These are phyloP conservation scores for Trachurus trachurus DNA, from an alignment of 2,797 vertebrate genomes.

Conservation along the genomic window DNA sequence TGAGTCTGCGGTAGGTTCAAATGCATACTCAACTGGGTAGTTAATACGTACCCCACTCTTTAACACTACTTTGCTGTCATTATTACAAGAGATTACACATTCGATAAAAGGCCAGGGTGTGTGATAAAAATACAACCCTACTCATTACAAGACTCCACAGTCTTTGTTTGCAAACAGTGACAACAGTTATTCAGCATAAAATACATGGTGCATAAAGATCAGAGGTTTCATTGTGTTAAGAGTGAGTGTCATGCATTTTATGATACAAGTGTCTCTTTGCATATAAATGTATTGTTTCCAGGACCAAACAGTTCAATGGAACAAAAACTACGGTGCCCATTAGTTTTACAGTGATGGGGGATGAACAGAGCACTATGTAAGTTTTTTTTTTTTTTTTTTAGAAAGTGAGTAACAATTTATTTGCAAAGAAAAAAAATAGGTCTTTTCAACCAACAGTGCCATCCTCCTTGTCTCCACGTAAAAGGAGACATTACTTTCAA, in stretches of 20 bases:
- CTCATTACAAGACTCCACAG: slow-evolving; percentile 69
- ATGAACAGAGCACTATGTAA: slow-evolving; percentile 52
- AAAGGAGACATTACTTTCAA: slow-evolving; percentile 40
- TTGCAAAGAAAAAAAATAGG: slow-evolving; percentile 54
- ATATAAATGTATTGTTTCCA: slow-evolving; percentile 75
- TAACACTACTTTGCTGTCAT: slow-evolving; percentile 57
- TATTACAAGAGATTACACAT: slow-evolving; percentile 72
- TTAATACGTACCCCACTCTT: slow-evolving; percentile 60
- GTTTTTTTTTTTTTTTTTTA: slow-evolving; percentile 10
- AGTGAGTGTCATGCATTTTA: slow-evolving; percentile 80
- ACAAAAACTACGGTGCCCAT: slow-evolving; percentile 45
- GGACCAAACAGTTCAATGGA: slow-evolving; percentile 46
- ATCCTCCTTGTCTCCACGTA: slow-evolving; percentile 8
- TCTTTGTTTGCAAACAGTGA: slow-evolving; percentile 77
- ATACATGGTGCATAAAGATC: slow-evolving; percentile 83
- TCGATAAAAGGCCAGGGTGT: slow-evolving; percentile 77
- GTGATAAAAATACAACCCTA: slow-evolving; percentile 69
- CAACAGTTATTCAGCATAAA: slow-evolving; percentile 81
- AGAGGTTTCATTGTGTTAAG: slow-evolving; percentile 78
- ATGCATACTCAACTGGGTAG: slow-evolving; percentile 76
- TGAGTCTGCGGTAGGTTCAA: slow-evolving; percentile 71
- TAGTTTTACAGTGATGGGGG: slow-evolving; percentile 58
- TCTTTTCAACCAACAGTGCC: slow-evolving; percentile 38
- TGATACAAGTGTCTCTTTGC: slow-evolving; percentile 79
- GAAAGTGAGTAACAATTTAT: slow-evolving; percentile 54